Evolutionary conservation across 2,113 vertebrate species (phyloP).

Genomic region (Elgaria multicarinata): DNA sequence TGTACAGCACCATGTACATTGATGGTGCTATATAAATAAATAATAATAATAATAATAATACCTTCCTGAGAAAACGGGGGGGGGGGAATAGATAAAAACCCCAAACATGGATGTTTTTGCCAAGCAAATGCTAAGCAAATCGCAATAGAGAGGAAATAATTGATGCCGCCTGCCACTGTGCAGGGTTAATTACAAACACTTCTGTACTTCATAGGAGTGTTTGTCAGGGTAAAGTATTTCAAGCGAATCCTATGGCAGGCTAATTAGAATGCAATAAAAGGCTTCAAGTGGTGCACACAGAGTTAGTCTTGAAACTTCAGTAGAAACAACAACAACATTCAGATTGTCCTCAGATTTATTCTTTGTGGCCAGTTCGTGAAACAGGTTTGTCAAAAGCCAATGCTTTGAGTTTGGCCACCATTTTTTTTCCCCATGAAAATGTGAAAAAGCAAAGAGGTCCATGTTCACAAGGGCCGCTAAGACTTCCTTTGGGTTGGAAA

Average conservation of each 20-base stretch:
- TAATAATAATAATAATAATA: too few relatives aligned
- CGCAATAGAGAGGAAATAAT: neutral
- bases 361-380: neutral
- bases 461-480: neutral
- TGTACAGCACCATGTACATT: too few relatives aligned
- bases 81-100: neutral
- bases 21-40: too few relatives aligned
- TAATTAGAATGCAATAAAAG: slow-evolving; percentile 27
- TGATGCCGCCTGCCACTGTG: neutral
- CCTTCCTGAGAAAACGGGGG: too few relatives aligned
- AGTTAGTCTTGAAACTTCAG: neutral
- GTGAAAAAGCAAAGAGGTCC: neutral
- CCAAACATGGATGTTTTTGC: neutral
- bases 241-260: neutral
- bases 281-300: neutral
- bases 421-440: neutral
- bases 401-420: neutral
- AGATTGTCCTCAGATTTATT: neutral
- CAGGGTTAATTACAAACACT: slow-evolving; percentile 30
- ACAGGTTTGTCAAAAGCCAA: neutral
- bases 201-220: slow-evolving; percentile 13
- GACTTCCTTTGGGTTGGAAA: too few relatives aligned
- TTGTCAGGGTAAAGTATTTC: neutral
- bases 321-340: neutral
- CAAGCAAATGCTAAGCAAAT: neutral